Conservation (phyloP, 2,113 vertebrate genomes). For the Galemys pyrenaicus region DNA sequence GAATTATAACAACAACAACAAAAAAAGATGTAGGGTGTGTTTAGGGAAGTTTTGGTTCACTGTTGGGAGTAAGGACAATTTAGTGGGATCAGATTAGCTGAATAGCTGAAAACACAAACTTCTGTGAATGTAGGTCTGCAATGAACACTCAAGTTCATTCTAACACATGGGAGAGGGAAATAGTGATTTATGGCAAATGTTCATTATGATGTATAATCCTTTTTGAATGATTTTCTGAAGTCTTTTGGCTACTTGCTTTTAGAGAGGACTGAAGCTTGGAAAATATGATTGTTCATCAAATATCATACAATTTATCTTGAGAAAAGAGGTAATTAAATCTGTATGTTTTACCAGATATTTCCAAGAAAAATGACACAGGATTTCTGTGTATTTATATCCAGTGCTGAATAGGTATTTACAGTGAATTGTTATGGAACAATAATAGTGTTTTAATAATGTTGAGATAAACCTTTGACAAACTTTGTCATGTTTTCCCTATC, state of each 20-base stretch:
- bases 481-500: not conserved
- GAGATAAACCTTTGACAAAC: not conserved
- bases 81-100: not conserved
- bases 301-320: not conserved
- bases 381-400: not conserved
- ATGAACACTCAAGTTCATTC: not conserved
- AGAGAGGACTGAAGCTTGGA: not conserved
- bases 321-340: not conserved
- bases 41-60: not conserved
- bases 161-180: accelerated
- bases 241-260: not conserved
- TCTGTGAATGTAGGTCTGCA: not conserved
- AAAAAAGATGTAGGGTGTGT: not conserved
- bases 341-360: not conserved
- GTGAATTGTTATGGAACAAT: not conserved
- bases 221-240: not conserved
- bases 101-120: not conserved
- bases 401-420: not conserved
- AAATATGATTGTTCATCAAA: not conserved
- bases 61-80: accelerated
- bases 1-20: not conserved
- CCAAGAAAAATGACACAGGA: not conserved
- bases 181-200: not conserved
- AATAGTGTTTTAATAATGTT: not conserved
- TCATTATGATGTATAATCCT: not conserved